Evolutionary conservation across 1,140 invertebrate genomes (phyloP).

Genomic region (Drosophila mauritiana): DNA sequence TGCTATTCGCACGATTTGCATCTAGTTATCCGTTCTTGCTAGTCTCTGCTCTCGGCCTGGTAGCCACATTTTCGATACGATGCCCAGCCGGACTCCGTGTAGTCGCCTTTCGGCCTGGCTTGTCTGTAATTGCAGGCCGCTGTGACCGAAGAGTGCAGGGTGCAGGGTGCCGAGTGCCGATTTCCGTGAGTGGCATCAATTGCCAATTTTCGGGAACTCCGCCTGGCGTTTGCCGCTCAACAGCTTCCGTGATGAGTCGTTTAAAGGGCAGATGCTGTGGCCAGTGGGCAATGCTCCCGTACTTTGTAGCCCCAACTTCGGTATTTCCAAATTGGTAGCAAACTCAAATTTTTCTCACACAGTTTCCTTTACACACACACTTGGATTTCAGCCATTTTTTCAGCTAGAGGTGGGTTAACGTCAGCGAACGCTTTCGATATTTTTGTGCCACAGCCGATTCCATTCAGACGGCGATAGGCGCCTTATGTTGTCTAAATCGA

Average conservation of each 20-base stretch:
- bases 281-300: conserved; percentile 2
- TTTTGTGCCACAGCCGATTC: conserved; percentile 1
- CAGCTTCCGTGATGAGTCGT: neutral
- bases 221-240: neutral
- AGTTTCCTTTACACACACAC: conserved; percentile 51
- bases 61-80: conserved; percentile 33
- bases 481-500: neutral
- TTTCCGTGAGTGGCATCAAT: conserved; percentile 47
- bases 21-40: conserved; percentile 26
- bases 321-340: conserved; percentile 50
- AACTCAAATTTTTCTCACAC: conserved; percentile 53
- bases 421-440: conserved; percentile 7
- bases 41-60: conserved; percentile 3
- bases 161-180: conserved; percentile 5
- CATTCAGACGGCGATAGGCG: neutral
- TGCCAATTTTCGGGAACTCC: conserved; percentile 27
- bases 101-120: conserved; percentile 17
- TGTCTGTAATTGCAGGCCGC: conserved; percentile 51
- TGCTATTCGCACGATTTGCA: conserved; percentile 40
- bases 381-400: conserved; percentile 59
- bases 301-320: conserved; percentile 23
- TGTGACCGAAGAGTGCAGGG: conserved; percentile 9
- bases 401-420: conserved; percentile 21
- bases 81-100: conserved; percentile 5
- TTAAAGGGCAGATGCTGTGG: conserved; percentile 9